Base-by-base conservation (phyloP, 2,113 vertebrate genomes). In the Melanerpes formicivorus region DNA sequence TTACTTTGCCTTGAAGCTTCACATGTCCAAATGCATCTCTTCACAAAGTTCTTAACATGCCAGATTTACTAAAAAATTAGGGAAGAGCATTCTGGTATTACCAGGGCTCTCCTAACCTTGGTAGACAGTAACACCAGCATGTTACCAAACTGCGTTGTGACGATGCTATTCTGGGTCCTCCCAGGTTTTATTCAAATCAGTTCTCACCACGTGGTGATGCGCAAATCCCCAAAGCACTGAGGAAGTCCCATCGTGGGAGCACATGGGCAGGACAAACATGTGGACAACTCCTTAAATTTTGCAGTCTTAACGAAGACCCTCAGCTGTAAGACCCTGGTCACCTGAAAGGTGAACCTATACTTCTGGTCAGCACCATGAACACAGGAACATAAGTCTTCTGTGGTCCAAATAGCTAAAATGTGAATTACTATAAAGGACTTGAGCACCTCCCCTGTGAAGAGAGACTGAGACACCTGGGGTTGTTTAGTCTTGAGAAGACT, bases 1-100 rank as follows among this genome's bases (percentile, higher is more conserved):
- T 90, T 93, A 66, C 94, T 84, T 95, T 93, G 87, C 88, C 93
- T 96, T 93, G 86, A 73, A 94, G 93, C 84, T 90, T 96, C 88
- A 21, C 87, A 81, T 96, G 96, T 92, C 96, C 91, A 95, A 93
- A 88, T 65, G n/a, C 52, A 88, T 93, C 59, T 86, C 73, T 84
- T 88, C 44, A 17, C 48, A 62, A 93, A 95, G 91, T 90, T 77
- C 87, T 93, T 26, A 86, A 37, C 79, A 29, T 0, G 0, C 40
- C 66, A 90, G 74, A 48, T 84, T 67, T 80, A 67, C 75, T 80
- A 77, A 58, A 42, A 88, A 90, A 93, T 84, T 83, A 72, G n/a
- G 60, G 65, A 93, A 93, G 76, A 87, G 23, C 29, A 48, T 83
- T 90, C 72, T 69, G 55, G 44, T 71, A 48, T 54, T 64, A 87